Base-by-base conservation (phyloP, 2,888 invertebrate genomes). In the Boloria euphrosyne region DNA sequence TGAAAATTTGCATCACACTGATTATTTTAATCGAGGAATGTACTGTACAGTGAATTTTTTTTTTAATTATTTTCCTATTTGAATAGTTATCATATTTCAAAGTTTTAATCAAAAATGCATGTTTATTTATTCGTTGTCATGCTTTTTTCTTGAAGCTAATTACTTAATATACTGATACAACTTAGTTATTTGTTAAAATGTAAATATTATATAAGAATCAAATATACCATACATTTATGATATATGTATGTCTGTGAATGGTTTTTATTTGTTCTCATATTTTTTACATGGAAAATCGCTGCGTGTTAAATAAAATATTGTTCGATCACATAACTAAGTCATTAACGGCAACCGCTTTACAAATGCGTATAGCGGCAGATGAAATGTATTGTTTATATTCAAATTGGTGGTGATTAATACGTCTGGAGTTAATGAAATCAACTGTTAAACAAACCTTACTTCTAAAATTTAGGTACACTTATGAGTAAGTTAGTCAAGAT, bases 401-500 rank as follows among this genome's bases (percentile, higher is more conserved):
- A 38, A 38, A 10, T 38, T 38, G 10, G 7, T 38, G 7, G 7
- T 3, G 7, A 10, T 38, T 38, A 10, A 7, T 38, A 10, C 10
- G 10, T 38, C 31, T 38, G 31, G 31, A 7, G 31, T 38, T 38
- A 38, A 10, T 38, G 10, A 38, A 38, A 38, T 38, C 31, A 38
- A 38, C 31, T 38, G 31, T 31, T 38, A 38, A 31, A 38, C 31
- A 38, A 7, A 7, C 7, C 31, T 10, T 10, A 2, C 3, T 38
- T 38, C 22, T 22, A 22, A 22, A 38, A 10, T 55, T 10, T 43
- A 14, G 14, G n/a, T n/a, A n/a, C n/a, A n/a, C n/a, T 17, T 43
- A 43, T 7, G 38, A 55, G 43, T 18, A 14, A 38, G 55, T 57
- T 44, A 55, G 22, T 57, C n/a, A 50, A 64, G 65, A 62, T 66